phyloP scores from a whole-genome alignment of 1,140 invertebrate species.

The Lutraria rhynchaena region DNA sequence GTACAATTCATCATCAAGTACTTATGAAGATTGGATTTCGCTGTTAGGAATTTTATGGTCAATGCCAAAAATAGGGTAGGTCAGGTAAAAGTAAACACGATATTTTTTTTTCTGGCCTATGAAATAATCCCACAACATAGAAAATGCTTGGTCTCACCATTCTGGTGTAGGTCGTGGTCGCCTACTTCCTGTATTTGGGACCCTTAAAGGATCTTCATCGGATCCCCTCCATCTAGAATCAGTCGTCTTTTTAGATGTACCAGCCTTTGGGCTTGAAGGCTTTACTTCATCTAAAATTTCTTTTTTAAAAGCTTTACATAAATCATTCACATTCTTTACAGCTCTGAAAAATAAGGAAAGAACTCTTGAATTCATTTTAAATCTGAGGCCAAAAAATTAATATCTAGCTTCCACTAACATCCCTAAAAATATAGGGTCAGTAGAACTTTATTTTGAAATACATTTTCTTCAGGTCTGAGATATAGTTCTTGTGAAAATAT shows the following conservation, averaged over 20 bases:
- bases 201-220: slow-evolving; percentile 61
- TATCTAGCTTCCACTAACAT: too few species aligned
- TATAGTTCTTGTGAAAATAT: neutral
- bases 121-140: too few species aligned
- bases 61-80: too few species aligned
- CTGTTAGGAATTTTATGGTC: too few species aligned
- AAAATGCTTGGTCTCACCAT: too few species aligned
- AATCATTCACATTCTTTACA: slow-evolving; percentile 56
- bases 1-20: too few species aligned
- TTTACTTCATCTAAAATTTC: slow-evolving; percentile 59
- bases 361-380: too few species aligned
- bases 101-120: too few species aligned
- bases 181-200: slow-evolving; percentile 57
- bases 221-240: slow-evolving; percentile 39
- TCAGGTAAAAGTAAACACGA: too few species aligned
- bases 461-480: neutral
- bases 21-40: too few species aligned
- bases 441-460: neutral
- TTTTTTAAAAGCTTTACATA: slow-evolving; percentile 60
- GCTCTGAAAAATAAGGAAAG: slow-evolving; percentile 61
- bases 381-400: too few species aligned
- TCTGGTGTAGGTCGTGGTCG: slow-evolving; percentile 51
- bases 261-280: slow-evolving; percentile 31
- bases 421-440: too few species aligned
- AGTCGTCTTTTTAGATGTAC: neutral